phyloP scores from a whole-genome alignment of 1,140 invertebrate genomes.

The Philopotamus ludificatus region DNA sequence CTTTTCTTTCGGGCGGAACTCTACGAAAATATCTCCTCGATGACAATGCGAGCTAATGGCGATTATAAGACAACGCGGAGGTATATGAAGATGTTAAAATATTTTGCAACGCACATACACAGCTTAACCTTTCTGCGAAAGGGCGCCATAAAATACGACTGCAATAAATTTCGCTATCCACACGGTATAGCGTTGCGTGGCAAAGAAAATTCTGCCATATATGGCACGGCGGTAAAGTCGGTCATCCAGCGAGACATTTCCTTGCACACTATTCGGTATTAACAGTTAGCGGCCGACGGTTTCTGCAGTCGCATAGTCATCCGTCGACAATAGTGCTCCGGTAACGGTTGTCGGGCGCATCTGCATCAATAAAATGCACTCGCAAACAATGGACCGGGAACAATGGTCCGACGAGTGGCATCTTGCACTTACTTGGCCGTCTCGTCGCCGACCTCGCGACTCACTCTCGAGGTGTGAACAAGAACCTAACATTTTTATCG shows the following conservation, averaged over 20 bases:
- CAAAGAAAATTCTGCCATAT: too few species aligned
- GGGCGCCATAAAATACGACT: not conserved
- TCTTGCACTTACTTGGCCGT: too few species aligned
- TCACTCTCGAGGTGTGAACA: too few species aligned
- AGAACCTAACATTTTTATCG: too few species aligned
- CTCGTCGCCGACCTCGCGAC: too few species aligned
- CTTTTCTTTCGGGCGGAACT: not conserved
- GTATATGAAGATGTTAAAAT: not conserved
- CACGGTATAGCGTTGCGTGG: not conserved
- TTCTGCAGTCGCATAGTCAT: not conserved
- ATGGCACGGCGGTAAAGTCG: too few species aligned
- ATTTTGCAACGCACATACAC: not conserved
- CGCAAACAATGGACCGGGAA: not conserved
- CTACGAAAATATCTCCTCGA: not conserved
- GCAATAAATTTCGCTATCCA: not conserved
- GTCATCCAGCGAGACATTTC: too few species aligned
- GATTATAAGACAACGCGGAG: too few species aligned
- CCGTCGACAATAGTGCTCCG: not conserved
- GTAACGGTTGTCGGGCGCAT: slow-evolving; percentile 1
- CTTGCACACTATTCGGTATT: too few species aligned
- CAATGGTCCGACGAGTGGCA: too few species aligned
- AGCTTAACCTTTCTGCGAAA: not conserved
- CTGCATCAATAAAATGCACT: not conserved
- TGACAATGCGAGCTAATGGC: not conserved
- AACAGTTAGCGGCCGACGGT: too few species aligned